Conservation (phyloP, 2,113 vertebrate species). For the Vidua macroura region DNA sequence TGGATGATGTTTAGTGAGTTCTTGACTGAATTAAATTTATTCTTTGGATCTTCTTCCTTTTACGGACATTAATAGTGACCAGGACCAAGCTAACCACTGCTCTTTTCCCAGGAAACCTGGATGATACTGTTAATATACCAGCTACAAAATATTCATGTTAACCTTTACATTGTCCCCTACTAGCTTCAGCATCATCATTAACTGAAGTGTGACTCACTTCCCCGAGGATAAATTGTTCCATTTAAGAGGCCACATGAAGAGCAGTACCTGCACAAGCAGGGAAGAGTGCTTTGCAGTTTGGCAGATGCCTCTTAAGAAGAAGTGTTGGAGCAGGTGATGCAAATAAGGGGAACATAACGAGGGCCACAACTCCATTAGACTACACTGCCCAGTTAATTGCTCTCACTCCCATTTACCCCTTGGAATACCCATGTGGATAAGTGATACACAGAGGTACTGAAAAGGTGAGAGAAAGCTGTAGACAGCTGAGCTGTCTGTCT, state of each 20-base stretch:
- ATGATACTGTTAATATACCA: background rate
- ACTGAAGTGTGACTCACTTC: constrained; percentile 11
- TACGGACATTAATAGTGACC: background rate
- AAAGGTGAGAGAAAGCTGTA: background rate
- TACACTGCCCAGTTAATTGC: background rate
- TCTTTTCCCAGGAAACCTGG: background rate
- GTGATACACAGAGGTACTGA: background rate
- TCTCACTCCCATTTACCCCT: background rate
- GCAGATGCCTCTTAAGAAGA: background rate
- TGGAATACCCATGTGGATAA: background rate
- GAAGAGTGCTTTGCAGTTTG: background rate
- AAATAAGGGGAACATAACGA: background rate
- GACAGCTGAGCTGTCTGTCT: background rate
- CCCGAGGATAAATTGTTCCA: background rate
- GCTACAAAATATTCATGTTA: background rate
- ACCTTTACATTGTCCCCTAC: constrained; percentile 14
- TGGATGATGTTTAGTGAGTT: background rate
- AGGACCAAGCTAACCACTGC: background rate
- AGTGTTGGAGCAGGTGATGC: background rate
- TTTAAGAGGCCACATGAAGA: constrained; percentile 7
- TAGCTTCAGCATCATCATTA: background rate
- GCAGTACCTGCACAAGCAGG: background rate
- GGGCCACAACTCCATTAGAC: background rate
- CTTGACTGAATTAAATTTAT: background rate
- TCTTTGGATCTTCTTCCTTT: background rate